Percentiles rank a stretch among this genome's conserved stretches.
These are phyloP conservation scores for Urocyon cinereoargenteus DNA, from an alignment of 2,797 vertebrate genomes.

Conservation along the genomic window DNA sequence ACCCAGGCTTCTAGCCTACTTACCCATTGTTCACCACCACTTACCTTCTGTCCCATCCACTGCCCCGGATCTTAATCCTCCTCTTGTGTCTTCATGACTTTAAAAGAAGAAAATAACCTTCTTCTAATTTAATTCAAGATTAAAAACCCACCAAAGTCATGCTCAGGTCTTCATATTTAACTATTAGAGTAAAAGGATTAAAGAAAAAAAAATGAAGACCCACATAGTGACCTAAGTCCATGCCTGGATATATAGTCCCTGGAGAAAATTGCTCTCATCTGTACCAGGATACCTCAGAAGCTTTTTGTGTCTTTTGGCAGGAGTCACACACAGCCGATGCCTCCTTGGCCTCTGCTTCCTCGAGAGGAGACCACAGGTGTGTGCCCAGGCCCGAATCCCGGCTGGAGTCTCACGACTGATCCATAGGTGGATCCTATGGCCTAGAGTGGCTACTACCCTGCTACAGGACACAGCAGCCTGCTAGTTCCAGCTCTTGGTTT, in stretches of 20 bases:
- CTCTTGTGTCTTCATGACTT: not conserved
- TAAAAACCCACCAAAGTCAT: not conserved
- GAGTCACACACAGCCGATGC: not conserved
- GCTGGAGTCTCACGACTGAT: not conserved
- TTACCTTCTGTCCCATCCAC: not conserved
- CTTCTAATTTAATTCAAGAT: not conserved
- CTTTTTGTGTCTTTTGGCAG: not conserved
- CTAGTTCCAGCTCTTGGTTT: not conserved
- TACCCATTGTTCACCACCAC: not conserved
- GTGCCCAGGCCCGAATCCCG: not conserved
- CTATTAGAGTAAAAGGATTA: not conserved
- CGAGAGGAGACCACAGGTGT: not conserved
- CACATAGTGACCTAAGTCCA: not conserved
- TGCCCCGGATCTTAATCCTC: not conserved
- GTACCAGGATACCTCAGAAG: not conserved
- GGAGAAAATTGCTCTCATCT: not conserved
- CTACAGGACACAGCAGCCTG: not conserved
- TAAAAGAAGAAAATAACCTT: not conserved
- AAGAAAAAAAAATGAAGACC: not conserved
- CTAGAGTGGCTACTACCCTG: not conserved
- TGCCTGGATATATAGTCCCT: not conserved
- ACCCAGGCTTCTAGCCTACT: not conserved
- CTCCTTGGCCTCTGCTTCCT: not conserved
- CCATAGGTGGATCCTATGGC: not conserved
- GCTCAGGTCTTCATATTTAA: conserved; percentile 9